Evolutionary conservation across 1,140 invertebrate species (phyloP), one percentile per base, ranked within the genome.

Genomic region (Aphelenchoides fujianensis): DNA sequence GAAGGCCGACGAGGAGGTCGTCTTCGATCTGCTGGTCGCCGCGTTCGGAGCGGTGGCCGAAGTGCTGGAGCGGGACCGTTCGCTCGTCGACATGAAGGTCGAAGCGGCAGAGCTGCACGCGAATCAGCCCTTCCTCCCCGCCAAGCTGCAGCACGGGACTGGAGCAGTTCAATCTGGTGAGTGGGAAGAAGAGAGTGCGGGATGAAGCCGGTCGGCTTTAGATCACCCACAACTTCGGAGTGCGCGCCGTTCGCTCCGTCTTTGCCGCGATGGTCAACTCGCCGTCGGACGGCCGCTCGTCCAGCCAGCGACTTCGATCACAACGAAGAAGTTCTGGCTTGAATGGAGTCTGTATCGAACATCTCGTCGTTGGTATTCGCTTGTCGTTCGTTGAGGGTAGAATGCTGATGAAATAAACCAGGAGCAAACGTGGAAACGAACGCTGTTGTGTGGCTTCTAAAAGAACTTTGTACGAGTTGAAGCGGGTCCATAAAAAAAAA

Each of bases 161-260:
- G 7, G 28, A 59, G 12, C 27, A 5, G 27, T 59, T 59, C 5
- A 59, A 59, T 59, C 34, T 59, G 55, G 55, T 59, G 7, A 23
- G 55, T 7, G 7, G 34, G 5, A 5, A 5, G 28, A 27, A 59
- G 23, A 12, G 23, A 48, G 41, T 59, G 9, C 55, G 9, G 5
- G 23, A 52, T 32, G 34, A 36, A n/a, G 12, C n/a, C n/a, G 37
- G 27, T 31, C 53, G n/a, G 28, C 53, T 66, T 1, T 48, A 66
- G 63, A 48, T 66, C n/a, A 66, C 63, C 32, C 63, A 66, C 63
- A 37, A 66, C 31, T 66, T 66, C 31, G 63, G 32, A 36, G 63
- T 66, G 0, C 19, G 32, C 23, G 19, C 59, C 5, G 34, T 59
- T 5, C 41, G 23, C 41, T 12, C 41, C 12, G 41, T 48, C 23